Conservation (phyloP, 2,797 vertebrate genomes). For the Bradypus variegatus region DNA sequence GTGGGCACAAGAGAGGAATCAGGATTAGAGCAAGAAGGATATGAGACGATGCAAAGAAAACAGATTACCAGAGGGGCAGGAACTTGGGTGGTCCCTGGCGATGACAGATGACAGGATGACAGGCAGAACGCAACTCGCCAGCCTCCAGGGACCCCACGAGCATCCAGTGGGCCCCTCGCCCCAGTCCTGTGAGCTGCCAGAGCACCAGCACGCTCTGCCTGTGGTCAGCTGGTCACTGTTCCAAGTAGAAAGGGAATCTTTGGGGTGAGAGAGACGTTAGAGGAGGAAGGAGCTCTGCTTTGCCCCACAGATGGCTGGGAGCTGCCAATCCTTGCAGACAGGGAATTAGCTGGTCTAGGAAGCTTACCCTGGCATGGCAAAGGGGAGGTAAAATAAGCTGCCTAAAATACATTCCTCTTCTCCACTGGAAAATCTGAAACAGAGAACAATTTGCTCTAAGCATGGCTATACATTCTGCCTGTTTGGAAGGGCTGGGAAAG, state of each 20-base stretch:
- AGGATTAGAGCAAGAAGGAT: not conserved
- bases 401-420: constrained; percentile 1
- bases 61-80: not conserved
- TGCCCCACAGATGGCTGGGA: not conserved
- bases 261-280: rapidly evolving
- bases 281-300: not conserved
- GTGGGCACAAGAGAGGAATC: not conserved
- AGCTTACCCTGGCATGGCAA: not conserved
- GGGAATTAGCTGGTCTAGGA: constrained; percentile 24
- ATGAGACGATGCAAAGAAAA: not conserved
- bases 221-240: not conserved
- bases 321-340: not conserved
- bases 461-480: not conserved
- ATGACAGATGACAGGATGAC: not conserved
- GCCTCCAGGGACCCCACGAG: not conserved
- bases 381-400: constrained; percentile 13
- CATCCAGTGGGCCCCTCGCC: not conserved
- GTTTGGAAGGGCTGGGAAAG: not conserved
- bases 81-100: not conserved
- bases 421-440: constrained; percentile 19
- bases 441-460: not conserved
- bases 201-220: not conserved
- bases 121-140: not conserved
- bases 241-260: not conserved
- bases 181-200: not conserved